Evolutionary conservation across 2,797 vertebrate genomes (phyloP).

Genomic region (Pteronotus mesoamericanus): DNA sequence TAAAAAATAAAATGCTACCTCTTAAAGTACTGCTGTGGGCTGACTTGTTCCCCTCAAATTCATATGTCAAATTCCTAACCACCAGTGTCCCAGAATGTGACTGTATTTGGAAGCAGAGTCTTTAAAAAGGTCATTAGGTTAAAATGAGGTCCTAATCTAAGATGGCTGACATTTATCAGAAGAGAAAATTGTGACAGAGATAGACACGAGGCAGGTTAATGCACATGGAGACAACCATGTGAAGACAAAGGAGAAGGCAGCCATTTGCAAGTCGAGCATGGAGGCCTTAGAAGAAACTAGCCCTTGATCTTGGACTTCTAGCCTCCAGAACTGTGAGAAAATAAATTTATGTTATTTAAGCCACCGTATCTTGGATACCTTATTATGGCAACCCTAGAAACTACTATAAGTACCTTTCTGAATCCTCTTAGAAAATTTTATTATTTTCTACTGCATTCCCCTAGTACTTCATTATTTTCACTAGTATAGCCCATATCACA

Average conservation of each 20-base stretch:
- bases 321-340: neutral
- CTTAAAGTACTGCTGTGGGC: neutral
- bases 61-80: neutral
- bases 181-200: neutral
- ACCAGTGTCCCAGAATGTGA: neutral
- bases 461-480: neutral
- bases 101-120: neutral
- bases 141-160: neutral
- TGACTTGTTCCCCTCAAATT: neutral
- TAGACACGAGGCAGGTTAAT: neutral
- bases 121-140: neutral
- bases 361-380: neutral
- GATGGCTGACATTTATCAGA: neutral
- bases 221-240: neutral
- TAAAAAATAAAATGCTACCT: neutral
- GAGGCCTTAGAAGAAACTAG: neutral
- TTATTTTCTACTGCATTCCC: neutral
- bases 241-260: neutral
- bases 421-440: neutral
- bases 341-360: neutral
- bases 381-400: neutral
- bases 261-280: neutral
- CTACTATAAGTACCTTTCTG: neutral
- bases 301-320: neutral
- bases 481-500: neutral